Base-by-base conservation (phyloP, 2,797 vertebrate genomes). In the Tenualosa ilisha region DNA sequence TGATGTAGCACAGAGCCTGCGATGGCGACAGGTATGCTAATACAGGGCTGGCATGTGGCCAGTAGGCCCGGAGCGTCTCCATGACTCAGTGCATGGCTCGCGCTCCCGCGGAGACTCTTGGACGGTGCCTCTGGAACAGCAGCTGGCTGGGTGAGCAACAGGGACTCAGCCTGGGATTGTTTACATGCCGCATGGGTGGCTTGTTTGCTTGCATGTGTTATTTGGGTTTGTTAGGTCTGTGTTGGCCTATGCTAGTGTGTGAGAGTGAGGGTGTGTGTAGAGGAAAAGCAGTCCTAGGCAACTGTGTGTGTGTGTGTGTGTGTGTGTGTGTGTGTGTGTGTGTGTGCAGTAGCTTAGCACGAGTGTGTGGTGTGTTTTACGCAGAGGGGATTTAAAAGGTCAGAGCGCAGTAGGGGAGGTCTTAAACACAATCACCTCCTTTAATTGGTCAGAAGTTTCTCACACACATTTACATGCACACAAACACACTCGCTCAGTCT, bases 361-460 rank as follows among this genome's bases (percentile, higher is more conserved):
- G 22, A 79, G 72, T 79, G 72, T 79, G 72, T 79, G 40, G 17
- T 46, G 72, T 46, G 40, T 79, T 46, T 79, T 46, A 22, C 26
- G 72, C 40, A 22, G 72, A 79, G 17, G 72, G 72, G 37, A 43
- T 79, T 79, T 79, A 79, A 79, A 79, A 79, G 72, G 72, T 79
- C 72, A 79, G 37, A 79, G 72, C 72, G 17, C 72, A 11, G 72
- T 79, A 46, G 72, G 72, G 72, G 37, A 79, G 72, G 72, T 79
- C 72, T 79, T 46, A 79, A 79, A 79, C 37, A 46, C 72, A 79
- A 79, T 79, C 72, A 79, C 72, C 37, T 46, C 20, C 1, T 79
- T 79, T 79, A 79, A 79, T 79, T 79, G 72, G 37, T 79, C 72
- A 43, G 72, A 40, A 79, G 72, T 79, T 40, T 63, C 59, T 63